Conservation (phyloP, 2,797 vertebrate species). For the Centroberyx gerrardi region DNA sequence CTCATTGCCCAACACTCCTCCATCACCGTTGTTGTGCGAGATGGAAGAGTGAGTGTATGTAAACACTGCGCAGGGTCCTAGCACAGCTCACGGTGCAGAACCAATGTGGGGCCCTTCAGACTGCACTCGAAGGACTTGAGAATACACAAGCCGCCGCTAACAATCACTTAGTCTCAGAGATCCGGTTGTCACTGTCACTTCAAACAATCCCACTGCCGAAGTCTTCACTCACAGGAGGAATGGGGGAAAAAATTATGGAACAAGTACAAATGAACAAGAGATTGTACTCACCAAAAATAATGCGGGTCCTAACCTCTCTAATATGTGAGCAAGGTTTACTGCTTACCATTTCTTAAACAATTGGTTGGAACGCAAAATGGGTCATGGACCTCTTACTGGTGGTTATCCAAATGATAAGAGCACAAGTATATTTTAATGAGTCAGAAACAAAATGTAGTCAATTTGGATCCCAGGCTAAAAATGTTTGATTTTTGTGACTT, state of each 20-base stretch:
- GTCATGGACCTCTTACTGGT: not conserved
- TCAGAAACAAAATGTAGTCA: not conserved
- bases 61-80: constrained; percentile 68
- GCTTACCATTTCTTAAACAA: not conserved
- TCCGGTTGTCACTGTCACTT: constrained; percentile 51
- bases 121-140: constrained; percentile 64
- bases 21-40: constrained; percentile 64
- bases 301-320: not conserved
- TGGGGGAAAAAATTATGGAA: constrained; percentile 1
- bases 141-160: constrained; percentile 54
- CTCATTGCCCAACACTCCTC: constrained; percentile 79
- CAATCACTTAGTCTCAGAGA: constrained; percentile 52
- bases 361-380: not conserved
- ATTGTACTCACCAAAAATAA: not conserved
- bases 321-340: not conserved
- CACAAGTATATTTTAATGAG: constrained; percentile 1
- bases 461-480: not conserved
- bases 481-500: not conserved
- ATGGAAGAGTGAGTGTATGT: constrained; percentile 77
- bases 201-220: constrained; percentile 28
- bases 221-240: constrained; percentile 9
- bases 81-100: constrained; percentile 54
- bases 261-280: constrained; percentile 8
- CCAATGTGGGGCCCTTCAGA: constrained; percentile 62
- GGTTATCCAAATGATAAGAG: not conserved